phyloP scores from a whole-genome alignment of 2,797 vertebrate genomes.

The Nothura maculosa region DNA sequence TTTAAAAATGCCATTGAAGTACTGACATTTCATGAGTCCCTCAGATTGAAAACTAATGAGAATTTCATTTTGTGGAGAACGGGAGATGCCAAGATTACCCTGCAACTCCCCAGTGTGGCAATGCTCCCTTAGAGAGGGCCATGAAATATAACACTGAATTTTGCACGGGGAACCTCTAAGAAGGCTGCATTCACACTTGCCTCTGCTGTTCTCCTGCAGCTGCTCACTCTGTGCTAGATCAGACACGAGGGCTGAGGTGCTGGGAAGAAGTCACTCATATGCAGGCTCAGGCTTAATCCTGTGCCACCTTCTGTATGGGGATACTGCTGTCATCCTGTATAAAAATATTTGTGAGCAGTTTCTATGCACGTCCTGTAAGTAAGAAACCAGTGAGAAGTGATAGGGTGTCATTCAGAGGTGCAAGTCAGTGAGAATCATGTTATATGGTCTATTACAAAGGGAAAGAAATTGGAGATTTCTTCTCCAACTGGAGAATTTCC shows the following conservation, averaged over 20 bases:
- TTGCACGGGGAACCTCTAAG: not conserved
- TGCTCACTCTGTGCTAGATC: not conserved
- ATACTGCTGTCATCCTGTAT: not conserved
- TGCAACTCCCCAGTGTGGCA: not conserved
- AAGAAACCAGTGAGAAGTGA: not conserved
- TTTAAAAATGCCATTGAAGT: not conserved
- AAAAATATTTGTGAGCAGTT: not conserved
- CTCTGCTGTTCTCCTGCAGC: not conserved
- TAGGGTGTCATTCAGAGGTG: not conserved
- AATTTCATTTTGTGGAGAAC: not conserved
- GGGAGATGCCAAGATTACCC: not conserved
- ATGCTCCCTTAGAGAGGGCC: not conserved
- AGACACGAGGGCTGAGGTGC: not conserved
- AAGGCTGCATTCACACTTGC: not conserved
- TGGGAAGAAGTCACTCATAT: not conserved
- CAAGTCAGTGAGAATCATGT: not conserved
- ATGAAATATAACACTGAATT: no score
- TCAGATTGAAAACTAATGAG: not conserved
- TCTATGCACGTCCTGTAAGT: not conserved
- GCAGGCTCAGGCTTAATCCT: not conserved
- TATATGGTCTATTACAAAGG: not conserved
- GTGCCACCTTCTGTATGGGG: no score
- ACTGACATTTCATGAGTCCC: not conserved
- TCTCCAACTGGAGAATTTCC: not conserved
- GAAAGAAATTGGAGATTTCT: not conserved